Conservation (phyloP, 2,113 vertebrate genomes). For the Callospermophilus lateralis region DNA sequence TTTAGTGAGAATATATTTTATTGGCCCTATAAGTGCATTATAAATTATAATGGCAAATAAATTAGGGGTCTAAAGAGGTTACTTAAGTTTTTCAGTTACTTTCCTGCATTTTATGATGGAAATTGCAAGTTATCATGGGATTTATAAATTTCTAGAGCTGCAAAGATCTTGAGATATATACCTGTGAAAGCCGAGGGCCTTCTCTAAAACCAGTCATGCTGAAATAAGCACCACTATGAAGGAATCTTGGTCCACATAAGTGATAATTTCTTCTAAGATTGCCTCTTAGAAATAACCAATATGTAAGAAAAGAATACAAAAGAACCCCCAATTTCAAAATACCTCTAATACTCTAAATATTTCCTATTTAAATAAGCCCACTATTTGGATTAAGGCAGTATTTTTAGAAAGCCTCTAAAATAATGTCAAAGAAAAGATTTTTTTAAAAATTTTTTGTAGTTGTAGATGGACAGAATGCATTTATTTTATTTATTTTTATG, state of each 20-base stretch:
- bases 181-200: constrained; percentile 1
- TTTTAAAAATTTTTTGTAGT: too few relatives aligned
- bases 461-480: too few relatives aligned
- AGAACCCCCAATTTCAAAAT: not conserved
- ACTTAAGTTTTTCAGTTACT: constrained; percentile 39
- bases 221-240: not conserved
- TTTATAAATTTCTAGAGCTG: constrained; percentile 14
- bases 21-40: not conserved
- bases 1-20: constrained; percentile 26
- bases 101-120: not conserved
- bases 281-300: constrained; percentile 12
- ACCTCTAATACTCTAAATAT: not conserved
- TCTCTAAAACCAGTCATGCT: constrained; percentile 7
- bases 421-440: not conserved
- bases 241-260: not conserved
- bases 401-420: constrained; percentile 40
- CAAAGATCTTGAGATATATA: constrained; percentile 28
- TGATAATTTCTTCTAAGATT: not conserved
- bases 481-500: too few relatives aligned
- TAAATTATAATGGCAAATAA: constrained; percentile 32
- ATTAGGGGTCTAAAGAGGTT: not conserved
- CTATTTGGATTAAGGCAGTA: not conserved
- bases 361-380: not conserved
- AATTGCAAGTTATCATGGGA: constrained; percentile 12
- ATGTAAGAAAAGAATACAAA: not conserved